These are phyloP conservation scores for Cheilosia vernalis DNA, from an alignment of 2,888 invertebrate species.

Conservation along the genomic window DNA sequence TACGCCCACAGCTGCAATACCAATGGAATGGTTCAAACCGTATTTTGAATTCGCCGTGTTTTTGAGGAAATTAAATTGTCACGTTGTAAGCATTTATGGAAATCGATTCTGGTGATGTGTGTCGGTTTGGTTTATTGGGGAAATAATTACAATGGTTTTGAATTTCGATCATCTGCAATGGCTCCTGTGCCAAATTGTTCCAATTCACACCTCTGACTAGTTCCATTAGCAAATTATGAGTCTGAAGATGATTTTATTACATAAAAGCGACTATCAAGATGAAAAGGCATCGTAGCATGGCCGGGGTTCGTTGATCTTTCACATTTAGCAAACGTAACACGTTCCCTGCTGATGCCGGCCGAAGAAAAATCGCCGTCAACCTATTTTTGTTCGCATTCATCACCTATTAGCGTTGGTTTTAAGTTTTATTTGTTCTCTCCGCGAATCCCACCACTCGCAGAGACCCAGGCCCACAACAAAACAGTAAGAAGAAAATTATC, in stretches of 20 bases:
- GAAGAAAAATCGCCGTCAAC: constrained; percentile 14
- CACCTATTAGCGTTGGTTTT: constrained; percentile 26
- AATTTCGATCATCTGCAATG: too few relatives aligned
- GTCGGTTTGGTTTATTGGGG: neutral
- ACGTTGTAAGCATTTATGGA: neutral
- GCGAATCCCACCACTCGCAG: constrained; percentile 3
- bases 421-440: neutral
- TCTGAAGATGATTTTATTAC: neutral
- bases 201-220: neutral
- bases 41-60: neutral
- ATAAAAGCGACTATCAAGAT: neutral
- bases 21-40: neutral
- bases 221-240: neutral
- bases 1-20: neutral
- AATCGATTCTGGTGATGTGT: constrained; percentile 1
- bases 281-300: neutral
- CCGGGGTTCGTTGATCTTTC: constrained; percentile 25
- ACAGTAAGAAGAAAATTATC: constrained; percentile 45
- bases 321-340: constrained; percentile 41
- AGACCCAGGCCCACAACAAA: too few relatives aligned
- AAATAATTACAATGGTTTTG: too few relatives aligned
- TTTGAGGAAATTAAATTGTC: constrained; percentile 42
- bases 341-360: constrained; percentile 13
- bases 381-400: constrained; percentile 40
- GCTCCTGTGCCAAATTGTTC: neutral